A percentile compares a stretch with the other conserved stretches of the same genome.
Evolutionary conservation across 2,888 invertebrate genomes (phyloP).

Genomic region (Ectobius pallidus): DNA sequence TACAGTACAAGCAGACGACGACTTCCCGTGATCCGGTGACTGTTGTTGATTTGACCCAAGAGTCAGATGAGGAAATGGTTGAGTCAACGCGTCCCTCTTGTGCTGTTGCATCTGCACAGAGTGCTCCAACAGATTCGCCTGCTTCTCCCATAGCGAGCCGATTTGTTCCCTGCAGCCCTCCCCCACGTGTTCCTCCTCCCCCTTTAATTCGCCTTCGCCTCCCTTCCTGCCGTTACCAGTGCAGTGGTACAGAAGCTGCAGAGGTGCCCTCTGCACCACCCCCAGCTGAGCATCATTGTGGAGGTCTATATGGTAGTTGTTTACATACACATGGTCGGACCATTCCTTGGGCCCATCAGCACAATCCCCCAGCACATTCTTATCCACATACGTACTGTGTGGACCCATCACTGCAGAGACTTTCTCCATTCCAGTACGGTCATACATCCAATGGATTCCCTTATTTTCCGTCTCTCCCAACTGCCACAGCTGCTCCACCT

Average conservation of each 20-base stretch:
- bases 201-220: conserved; percentile 36
- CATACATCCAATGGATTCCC: conserved; percentile 40
- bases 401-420: conserved; percentile 33
- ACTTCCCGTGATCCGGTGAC: conserved; percentile 53
- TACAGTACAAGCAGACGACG: conserved; percentile 47
- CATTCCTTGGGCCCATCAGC: conserved; percentile 10
- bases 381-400: conserved; percentile 31
- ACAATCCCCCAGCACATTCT: conserved; percentile 16
- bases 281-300: conserved; percentile 26
- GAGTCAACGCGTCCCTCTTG: not conserved
- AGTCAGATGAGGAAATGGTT: conserved; percentile 59
- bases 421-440: conserved; percentile 37
- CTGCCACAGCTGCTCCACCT: conserved; percentile 54
- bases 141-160: not conserved
- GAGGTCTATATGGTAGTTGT: conserved; percentile 34
- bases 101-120: not conserved
- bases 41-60: conserved; percentile 64
- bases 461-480: conserved; percentile 43
- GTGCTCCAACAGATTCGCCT: conserved; percentile 6
- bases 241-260: conserved; percentile 20
- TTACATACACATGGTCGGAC: conserved; percentile 31
- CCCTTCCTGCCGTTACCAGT: conserved; percentile 42
- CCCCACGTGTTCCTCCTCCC: conserved; percentile 32
- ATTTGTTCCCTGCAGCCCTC: conserved; percentile 29
- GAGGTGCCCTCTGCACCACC: conserved; percentile 18